phyloP scores from a whole-genome alignment of 2,888 invertebrate species.

The Drosophila diplacantha region DNA sequence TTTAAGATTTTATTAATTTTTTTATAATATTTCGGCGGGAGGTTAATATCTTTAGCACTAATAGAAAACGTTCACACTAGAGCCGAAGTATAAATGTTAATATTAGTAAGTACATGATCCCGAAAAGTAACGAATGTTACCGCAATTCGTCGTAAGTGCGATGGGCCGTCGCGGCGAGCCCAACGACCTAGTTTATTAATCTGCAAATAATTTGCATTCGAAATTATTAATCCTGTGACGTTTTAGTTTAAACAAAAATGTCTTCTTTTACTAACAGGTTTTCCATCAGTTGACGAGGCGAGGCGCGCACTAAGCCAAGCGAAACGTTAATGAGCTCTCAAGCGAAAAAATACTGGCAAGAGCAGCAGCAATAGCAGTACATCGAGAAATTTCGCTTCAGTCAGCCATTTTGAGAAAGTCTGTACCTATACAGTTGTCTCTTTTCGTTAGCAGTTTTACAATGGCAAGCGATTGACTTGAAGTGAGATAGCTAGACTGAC shows the following conservation, averaged over 20 bases:
- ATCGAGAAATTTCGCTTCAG: not conserved
- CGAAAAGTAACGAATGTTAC: conserved; percentile 22
- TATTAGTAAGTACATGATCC: conserved; percentile 32
- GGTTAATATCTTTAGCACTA: conserved; percentile 11
- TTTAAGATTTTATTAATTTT: not conserved
- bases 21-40: conserved; percentile 51
- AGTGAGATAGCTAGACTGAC: conserved; percentile 24
- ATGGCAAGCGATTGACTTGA: not conserved
- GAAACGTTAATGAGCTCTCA: conserved; percentile 77
- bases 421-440: conserved; percentile 9
- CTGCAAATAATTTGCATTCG: conserved; percentile 45
- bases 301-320: conserved; percentile 74
- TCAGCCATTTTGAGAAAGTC: conserved; percentile 54
- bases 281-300: conserved; percentile 50
- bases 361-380: conserved; percentile 28
- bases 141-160: conserved; percentile 39
- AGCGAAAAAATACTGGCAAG: conserved; percentile 66
- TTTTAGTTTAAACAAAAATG: conserved; percentile 54
- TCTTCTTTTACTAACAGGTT: conserved; percentile 61
- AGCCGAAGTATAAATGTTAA: conserved; percentile 3
- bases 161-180: conserved; percentile 50
- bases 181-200: conserved; percentile 47
- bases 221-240: conserved; percentile 44
- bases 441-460: conserved; percentile 1
- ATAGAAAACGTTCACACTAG: conserved; percentile 1